Base-by-base conservation (phyloP, 1,140 invertebrate species). In the Aphis craccivora region DNA sequence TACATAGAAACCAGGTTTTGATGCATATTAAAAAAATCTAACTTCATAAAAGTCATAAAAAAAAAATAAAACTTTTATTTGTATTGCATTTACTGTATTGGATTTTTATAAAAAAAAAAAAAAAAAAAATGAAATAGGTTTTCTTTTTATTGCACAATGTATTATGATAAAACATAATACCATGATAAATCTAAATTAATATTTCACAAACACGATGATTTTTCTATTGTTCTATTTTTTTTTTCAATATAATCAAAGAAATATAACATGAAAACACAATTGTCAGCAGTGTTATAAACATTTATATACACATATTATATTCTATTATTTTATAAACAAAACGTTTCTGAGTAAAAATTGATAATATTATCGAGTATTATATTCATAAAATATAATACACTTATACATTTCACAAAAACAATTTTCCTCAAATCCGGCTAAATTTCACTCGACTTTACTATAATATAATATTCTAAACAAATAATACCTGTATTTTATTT, bases 201-300 rank as follows among this genome's bases (percentile, higher is more conserved):
- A 76, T 76, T 76, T 76, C 14, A n/a, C 60, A 76, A 18, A n/a
- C 14, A 30, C 14, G 30, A 76, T 76, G 23, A 4, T 76, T 18
- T 76, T 76, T 76, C 60, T 18, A 76, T 76, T 76, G 60, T 76
- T 76, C n/a, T 14, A n/a, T n/a, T n/a, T 51, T n/a, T n/a, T 67
- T 76, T 76, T n/a, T 76, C 60, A 76, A 76, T n/a, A 76, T n/a
- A 18, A n/a, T 76, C 60, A 76, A 76, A 76, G 60, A 76, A 76
- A 76, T 76, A 76, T 14, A 8, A n/a, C n/a, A 20, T 76, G 60
- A n/a, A 76, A 76, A 76, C 18, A 67, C 60, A 76, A 76, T 76
- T n/a, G 30, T 76, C 60, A 76, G 60, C n/a, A 76, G 30, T n/a
- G 14, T 76, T 18, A n/a, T 14, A 76, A 76, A 76, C 30, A 76